phyloP scores from a whole-genome alignment of 2,113 vertebrate species.

The Xenopus tropicalis region UCB_Xtro_10.0 CM004443.2:197458001-197458500 shows the following conservation, averaged over 20 bases:
- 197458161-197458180: background rate
- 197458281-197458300: background rate
- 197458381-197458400: background rate
- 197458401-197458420: background rate
- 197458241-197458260: background rate
- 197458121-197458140: background rate
- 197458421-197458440: slow-evolving; percentile 3
- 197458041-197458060: slow-evolving; percentile 24
- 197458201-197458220: background rate
- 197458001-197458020: background rate
- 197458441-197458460: background rate
- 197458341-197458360: background rate
- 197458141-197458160: no score
- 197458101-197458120: background rate
- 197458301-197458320: background rate
- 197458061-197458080: slow-evolving; percentile 29
- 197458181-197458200: background rate
- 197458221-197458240: background rate
- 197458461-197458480: no score
- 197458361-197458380: background rate
- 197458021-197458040: background rate
- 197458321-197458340: background rate
- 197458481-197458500: no score
- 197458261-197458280: background rate
- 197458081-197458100: slow-evolving; percentile 17